Base-by-base conservation (phyloP, 2,113 vertebrate genomes). In the Miniopterus natalensis region DNA sequence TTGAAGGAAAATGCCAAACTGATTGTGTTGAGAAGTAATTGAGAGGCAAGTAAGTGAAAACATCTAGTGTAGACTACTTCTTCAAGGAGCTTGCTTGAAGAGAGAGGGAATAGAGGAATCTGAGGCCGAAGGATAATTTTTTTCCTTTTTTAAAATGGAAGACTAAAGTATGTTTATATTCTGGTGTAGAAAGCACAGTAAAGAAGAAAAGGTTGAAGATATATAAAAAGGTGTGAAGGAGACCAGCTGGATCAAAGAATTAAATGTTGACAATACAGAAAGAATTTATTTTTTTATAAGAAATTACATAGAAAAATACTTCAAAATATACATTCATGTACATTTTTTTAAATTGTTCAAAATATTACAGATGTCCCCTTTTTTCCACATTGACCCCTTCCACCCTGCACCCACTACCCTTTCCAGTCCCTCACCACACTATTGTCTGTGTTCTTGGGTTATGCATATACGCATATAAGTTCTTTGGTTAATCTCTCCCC, bases 211-310 rank as follows among this genome's bases (percentile, higher is more conserved):
- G 1, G 27, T 9, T 70, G 45, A 96, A 95, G 31, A 73, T 20
- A 87, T 70, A 77, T 61, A 80, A 92, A 92, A 92, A 63, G 36
- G 36, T 59, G 20, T 55, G 70, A 87, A 90, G 61, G 21, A 94
- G 55, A 84, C 29, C 25, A 90, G 57, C 2, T 90, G 14, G 6
- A 95, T 57, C 11, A 70, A 40, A 63, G 29, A 90, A 80, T n/a
- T 93, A 80, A 84, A 77, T 18, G 31, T 71, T 45, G n/a, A 8
- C 65, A 84, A 79, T 15, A 84, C 12, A 91, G n/a, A 75, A 85
- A 92, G 1, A 73, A 94, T 51, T 89, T 63, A 49, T 83, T 74
- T 92, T 36, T 55, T 91, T 27, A 23, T 31, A 42, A 80, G 71
- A 87, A 80, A 88, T 57, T n/a, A 91, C 3, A 71, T 7, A 85